Evolutionary conservation across 2,797 vertebrate genomes (phyloP), one percentile per base, ranked within the genome.

Genomic region (Stomatorhinus walkeri): DNA sequence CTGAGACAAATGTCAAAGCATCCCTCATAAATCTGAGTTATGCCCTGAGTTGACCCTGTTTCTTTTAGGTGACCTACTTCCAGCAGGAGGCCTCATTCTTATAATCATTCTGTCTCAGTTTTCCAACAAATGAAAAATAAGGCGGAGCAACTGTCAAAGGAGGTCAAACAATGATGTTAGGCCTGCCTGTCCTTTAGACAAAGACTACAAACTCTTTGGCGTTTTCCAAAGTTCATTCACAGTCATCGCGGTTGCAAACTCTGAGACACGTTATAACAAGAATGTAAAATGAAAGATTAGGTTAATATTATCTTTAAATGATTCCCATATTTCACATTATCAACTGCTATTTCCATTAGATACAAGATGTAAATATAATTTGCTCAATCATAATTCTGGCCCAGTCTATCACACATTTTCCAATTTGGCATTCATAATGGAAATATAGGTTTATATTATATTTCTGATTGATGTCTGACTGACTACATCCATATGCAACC

Each of bases 101-200:
- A 56, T 87, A 89, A 90, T 92, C 88, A 90, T 84, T 12, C 89
- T 89, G 90, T 89, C 87, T 88, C 91, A 91, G 91, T 92, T 91
- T 91, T 56, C 72, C 4, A 51, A 64, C 85, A 90, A 81, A 89
- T 79, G 56, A 83, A 89, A 90, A 52, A 64, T 87, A 83, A 46
- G 54, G 51, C 64, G 22, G 22, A 81, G 49, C 49, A 46, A 54
- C 88, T 89, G n/a, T 79, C 83, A 52, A 87, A 86, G 49, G 61
- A 89, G 88, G 88, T 89, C 84, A 89, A 56, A 87, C 49, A 28
- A 49, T 89, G 83, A 87, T 87, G 88, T 79, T 85, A 68, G 85
- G 81, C 49, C 84, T 48, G 12, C 68, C 56, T 87, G 88, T 89
- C 83, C 81, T 89, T 89, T 51, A 22, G 36, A 88, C 72, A 89